Percentiles rank a stretch among this genome's conserved stretches.
Conservation (phyloP, 2,113 vertebrate species). For the Nipponia nippon region DNA sequence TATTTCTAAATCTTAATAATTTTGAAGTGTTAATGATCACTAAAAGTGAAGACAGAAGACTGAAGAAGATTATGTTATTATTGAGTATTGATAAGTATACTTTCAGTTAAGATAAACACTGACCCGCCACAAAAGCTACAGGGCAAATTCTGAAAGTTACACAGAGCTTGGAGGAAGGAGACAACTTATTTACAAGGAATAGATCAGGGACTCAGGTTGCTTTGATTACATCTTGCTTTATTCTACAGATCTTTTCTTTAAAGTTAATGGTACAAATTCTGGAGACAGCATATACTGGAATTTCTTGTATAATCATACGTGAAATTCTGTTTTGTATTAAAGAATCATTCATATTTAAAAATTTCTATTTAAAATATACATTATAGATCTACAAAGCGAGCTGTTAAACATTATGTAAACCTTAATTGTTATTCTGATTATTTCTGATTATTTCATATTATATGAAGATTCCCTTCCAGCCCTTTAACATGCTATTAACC, state of each 20-base stretch:
- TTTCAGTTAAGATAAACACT: background rate
- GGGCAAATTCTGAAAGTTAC: background rate
- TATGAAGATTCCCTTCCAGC: background rate
- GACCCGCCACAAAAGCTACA: background rate
- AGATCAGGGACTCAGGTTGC: background rate
- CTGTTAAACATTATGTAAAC: background rate
- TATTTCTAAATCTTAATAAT: background rate
- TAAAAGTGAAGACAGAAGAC: background rate
- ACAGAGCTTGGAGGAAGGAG: background rate
- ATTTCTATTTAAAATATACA: background rate
- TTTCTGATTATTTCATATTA: background rate
- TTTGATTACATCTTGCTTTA: background rate
- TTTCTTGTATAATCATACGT: background rate
- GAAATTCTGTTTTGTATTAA: background rate
- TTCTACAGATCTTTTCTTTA: background rate
- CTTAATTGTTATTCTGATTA: background rate
- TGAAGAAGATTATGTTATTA: background rate
- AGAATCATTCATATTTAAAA: background rate
- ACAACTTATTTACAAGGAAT: background rate
- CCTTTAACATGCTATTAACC: background rate
- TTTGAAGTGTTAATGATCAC: background rate
- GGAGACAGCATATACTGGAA: background rate
- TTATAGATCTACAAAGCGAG: background rate
- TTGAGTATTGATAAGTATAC: background rate
- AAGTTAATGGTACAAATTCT: background rate